Evolutionary conservation across 2,888 invertebrate species (phyloP).

Genomic region (Dusona sp.): DNA sequence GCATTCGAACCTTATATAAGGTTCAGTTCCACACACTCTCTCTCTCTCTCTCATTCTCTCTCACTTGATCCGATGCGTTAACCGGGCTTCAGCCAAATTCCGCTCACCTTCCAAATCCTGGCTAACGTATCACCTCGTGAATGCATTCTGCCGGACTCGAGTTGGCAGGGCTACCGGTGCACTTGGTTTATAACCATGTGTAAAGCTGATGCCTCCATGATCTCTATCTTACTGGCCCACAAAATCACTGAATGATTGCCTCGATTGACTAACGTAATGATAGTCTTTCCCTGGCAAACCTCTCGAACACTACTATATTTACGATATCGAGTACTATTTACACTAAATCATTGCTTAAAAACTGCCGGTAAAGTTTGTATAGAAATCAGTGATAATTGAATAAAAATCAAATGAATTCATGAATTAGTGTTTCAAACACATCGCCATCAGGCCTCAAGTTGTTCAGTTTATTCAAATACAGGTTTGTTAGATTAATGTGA

Average conservation of each 20-base stretch:
- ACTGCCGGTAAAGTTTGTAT: neutral
- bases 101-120: conserved; percentile 74
- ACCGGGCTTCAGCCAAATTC: conserved; percentile 79
- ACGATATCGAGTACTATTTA: neutral
- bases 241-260: conserved; percentile 60
- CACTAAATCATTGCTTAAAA: neutral
- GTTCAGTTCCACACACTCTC: conserved; percentile 45
- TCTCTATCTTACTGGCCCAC: conserved; percentile 65
- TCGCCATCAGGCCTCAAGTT: neutral
- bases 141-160: conserved; percentile 59
- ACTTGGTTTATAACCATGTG: conserved; percentile 58
- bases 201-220: conserved; percentile 61
- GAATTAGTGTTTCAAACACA: neutral
- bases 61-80: conserved; percentile 80
- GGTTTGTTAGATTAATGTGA: neutral
- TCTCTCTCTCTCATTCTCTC: conserved; percentile 51
- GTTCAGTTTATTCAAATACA: neutral
- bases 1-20: conserved; percentile 83
- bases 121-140: conserved; percentile 72
- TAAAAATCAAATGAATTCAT: neutral
- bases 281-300: conserved; percentile 22
- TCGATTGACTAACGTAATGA: conserved; percentile 51
- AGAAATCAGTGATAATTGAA: neutral
- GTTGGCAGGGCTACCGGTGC: conserved; percentile 49
- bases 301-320: conserved; percentile 5